Evolutionary conservation across 2,888 invertebrate genomes (phyloP), one percentile per base, ranked within the genome.

Genomic region (Coecobrya sp.): DNA sequence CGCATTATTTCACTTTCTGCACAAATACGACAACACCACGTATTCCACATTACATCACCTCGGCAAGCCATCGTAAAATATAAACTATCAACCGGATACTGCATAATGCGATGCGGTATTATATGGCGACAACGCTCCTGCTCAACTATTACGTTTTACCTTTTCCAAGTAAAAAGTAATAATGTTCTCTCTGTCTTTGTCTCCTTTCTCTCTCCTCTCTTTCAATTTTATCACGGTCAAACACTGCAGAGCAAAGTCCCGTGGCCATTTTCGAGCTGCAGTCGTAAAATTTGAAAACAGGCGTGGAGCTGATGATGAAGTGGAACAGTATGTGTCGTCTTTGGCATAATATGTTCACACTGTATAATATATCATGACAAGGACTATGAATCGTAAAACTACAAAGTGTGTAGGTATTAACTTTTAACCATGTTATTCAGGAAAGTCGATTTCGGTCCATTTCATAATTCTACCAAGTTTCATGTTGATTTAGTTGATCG

Each of bases 271-370:
- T 25, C 25, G 27, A 65, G n/a, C n/a, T 8, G 27, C 11, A 19
- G 68, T 30, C 30, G 10, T 68, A 68, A 68, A 68, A 30, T 68
- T 68, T 68, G 16, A 68, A 65, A 68, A 68, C 30, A 68, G 7
- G 68, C 25, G 2, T n/a, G n/a, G n/a, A n/a, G 25, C 4, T 68
- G 65, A 27, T 25, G 65, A 65, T 25, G 5, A 68, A 68, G 30
- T 13, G 7, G 13, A 68, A 30, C 27, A 13, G 68, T 25, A 30
- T 68, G 30, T 68, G 68, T 30, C 68, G 10, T 68, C 68, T 30
- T 30, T 27, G 30, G n/a, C 30, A 36, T 36, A 36, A 36, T 36
- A 2, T 68, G 68, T 68, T 1, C 68, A n/a, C 30, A 2, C 1
- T n/a, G 22, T 13, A 59, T 22, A 19, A 19, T 59, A 19, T n/a